Percentiles rank a stretch among this genome's conserved stretches.
Conservation (phyloP, 1,140 invertebrate species). For the Drosophila teissieri region DNA sequence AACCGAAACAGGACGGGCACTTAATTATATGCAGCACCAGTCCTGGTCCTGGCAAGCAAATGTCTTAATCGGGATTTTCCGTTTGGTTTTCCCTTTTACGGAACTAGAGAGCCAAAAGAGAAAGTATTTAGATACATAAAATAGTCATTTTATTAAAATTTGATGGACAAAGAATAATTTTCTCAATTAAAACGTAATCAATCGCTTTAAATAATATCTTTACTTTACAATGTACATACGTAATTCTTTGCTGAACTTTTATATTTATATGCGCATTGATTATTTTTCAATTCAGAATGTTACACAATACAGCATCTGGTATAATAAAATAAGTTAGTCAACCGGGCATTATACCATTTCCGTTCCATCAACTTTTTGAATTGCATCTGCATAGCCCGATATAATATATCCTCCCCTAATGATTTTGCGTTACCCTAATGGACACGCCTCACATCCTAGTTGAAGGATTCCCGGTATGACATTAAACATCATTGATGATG, state of each 20-base stretch:
- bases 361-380: slow-evolving; percentile 10
- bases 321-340: neutral
- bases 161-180: too few species aligned
- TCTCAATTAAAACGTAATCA: too few species aligned
- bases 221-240: too few species aligned
- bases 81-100: neutral
- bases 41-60: slow-evolving; percentile 13
- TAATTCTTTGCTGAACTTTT: neutral
- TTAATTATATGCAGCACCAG: slow-evolving; percentile 54
- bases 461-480: slow-evolving; percentile 36
- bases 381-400: slow-evolving; percentile 13
- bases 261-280: neutral
- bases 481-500: slow-evolving; percentile 55
- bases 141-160: too few species aligned
- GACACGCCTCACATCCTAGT: slow-evolving; percentile 40
- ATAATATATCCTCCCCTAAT: slow-evolving; percentile 23
- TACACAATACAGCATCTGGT: slow-evolving; percentile 1
- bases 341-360: slow-evolving; percentile 10
- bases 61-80: slow-evolving; percentile 37
- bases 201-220: too few species aligned
- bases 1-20: neutral
- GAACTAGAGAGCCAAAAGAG: neutral
- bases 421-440: slow-evolving; percentile 32
- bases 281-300: neutral
- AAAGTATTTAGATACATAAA: too few species aligned